Evolutionary conservation across 2,888 invertebrate genomes (phyloP).

Genomic region (Zaprionus lineosus): DNA sequence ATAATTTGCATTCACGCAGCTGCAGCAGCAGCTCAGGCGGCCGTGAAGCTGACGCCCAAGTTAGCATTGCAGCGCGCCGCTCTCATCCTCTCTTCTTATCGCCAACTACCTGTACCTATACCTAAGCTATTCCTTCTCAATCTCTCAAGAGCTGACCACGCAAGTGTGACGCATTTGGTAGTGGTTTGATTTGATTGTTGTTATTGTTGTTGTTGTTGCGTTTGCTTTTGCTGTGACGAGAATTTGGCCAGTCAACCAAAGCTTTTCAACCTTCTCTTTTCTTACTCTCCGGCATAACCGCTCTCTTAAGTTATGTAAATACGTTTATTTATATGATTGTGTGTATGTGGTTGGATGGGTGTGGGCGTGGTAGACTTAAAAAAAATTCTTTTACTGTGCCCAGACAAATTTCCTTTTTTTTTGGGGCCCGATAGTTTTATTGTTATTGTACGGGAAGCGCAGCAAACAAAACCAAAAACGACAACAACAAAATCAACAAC

Average conservation of each 20-base stretch:
- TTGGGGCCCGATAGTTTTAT: constrained; percentile 27
- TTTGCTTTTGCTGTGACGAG: constrained; percentile 21
- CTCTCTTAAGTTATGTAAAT: constrained; percentile 46
- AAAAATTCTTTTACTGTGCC: constrained; percentile 48
- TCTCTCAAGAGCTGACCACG: constrained; percentile 61
- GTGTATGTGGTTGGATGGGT: constrained; percentile 1
- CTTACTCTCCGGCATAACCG: constrained; percentile 1
- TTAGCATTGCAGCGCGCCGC: constrained; percentile 39
- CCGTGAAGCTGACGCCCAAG: constrained; percentile 61
- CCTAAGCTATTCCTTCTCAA: constrained; percentile 6
- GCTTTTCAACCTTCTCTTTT: constrained; percentile 44
- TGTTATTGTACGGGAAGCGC: constrained; percentile 42
- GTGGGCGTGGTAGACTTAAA: constrained; percentile 53
- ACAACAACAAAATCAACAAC: constrained; percentile 21
- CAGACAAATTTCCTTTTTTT: constrained; percentile 49
- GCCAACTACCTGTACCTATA: too few relatives aligned
- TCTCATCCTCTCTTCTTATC: constrained; percentile 9
- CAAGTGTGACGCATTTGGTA: constrained; percentile 67
- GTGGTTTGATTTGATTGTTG: constrained; percentile 24
- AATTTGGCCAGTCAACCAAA: constrained; percentile 67
- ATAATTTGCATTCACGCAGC: constrained; percentile 69
- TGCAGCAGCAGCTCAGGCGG: constrained; percentile 31
- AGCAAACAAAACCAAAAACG: constrained; percentile 29
- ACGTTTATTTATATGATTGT: neutral
- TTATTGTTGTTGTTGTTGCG: constrained; percentile 22